Conservation (phyloP, 2,113 vertebrate genomes). For the Hypomesus transpacificus region DNA sequence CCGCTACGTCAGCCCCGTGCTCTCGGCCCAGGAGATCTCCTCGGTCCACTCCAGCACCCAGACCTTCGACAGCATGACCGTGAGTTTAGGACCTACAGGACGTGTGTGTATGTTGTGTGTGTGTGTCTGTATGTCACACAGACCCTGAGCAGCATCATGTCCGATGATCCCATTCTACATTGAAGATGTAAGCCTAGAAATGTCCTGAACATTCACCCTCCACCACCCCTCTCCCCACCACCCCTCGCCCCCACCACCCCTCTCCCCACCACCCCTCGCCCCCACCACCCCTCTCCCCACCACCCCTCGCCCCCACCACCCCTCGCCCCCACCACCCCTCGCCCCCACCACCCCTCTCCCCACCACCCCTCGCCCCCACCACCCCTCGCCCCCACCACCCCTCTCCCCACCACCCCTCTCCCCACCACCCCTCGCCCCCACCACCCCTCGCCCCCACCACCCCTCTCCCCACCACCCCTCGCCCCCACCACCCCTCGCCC, state of each 20-base stretch:
- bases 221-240: too few relatives aligned
- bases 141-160: background rate
- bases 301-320: background rate
- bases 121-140: background rate
- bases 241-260: too few relatives aligned
- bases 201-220: too few relatives aligned
- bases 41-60: conserved; percentile 90
- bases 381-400: background rate
- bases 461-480: too few relatives aligned
- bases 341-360: too few relatives aligned
- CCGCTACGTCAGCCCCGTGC: conserved; percentile 86
- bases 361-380: too few relatives aligned
- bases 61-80: conserved; percentile 92
- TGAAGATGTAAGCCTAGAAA: background rate
- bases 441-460: too few relatives aligned
- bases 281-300: too few relatives aligned
- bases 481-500: too few relatives aligned
- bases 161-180: background rate
- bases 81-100: conserved; percentile 57
- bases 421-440: background rate
- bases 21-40: conserved; percentile 91
- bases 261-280: too few relatives aligned
- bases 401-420: background rate
- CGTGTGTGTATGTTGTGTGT: background rate
- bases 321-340: background rate